Percentiles rank a stretch among this genome's conserved stretches.
Conservation (phyloP, 2,888 invertebrate genomes). For the Lithophane socia region DNA sequence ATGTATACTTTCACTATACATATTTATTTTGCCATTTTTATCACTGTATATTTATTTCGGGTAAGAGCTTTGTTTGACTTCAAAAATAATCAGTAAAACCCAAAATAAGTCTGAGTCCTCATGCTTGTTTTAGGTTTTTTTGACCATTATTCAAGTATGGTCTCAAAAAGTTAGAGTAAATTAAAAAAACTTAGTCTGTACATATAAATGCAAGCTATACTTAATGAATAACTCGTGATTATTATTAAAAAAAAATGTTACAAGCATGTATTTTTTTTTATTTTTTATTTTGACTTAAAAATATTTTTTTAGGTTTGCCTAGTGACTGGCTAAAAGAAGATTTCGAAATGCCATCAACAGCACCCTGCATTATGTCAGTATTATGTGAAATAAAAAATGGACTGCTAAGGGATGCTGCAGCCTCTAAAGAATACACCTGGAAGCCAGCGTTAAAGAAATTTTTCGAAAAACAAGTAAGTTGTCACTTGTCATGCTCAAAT, state of each 20-base stretch:
- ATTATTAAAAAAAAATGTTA: too few species aligned
- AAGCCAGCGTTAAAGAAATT: constrained; percentile 94
- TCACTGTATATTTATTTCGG: not conserved
- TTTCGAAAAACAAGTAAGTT: constrained; percentile 92
- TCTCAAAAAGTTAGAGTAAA: not conserved
- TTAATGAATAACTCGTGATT: not conserved
- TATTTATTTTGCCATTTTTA: not conserved
- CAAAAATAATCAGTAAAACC: not conserved
- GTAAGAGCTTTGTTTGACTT: not conserved
- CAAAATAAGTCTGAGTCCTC: not conserved
- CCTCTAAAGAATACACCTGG: constrained; percentile 97
- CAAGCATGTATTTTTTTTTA: too few species aligned
- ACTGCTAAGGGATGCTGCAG: constrained; percentile 96
- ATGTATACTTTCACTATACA: not conserved
- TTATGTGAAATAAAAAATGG: constrained; percentile 96
- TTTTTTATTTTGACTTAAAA: not conserved
- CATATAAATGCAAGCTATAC: not conserved
- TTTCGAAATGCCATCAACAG: constrained; percentile 91
- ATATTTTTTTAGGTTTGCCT: constrained; percentile 91
- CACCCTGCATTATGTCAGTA: constrained; percentile 95
- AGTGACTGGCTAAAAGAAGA: constrained; percentile 91
- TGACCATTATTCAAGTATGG: not conserved
- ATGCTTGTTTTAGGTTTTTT: not conserved
- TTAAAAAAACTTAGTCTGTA: not conserved
- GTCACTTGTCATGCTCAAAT: not conserved